Percentiles rank a stretch among this genome's conserved stretches.
Conservation (phyloP, 2,113 vertebrate genomes). For the Hippocampus guttulatus region DNA sequence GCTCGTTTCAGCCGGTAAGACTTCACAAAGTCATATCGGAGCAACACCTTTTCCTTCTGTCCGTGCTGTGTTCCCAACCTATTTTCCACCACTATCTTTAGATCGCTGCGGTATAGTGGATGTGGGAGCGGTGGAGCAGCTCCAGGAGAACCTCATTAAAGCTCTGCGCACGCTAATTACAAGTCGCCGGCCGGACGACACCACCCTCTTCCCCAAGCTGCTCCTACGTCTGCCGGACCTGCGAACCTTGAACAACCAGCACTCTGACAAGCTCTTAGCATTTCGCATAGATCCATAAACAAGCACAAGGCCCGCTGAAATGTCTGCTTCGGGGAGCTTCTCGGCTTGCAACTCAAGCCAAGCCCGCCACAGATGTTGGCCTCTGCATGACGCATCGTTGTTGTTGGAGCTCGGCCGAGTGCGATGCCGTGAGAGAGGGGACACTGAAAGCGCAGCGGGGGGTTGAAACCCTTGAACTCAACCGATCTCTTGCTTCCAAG, state of each 20-base stretch:
- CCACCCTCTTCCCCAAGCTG: conserved; percentile 73
- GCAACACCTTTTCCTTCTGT: background rate
- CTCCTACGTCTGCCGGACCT: conserved; percentile 76
- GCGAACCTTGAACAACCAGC: conserved; percentile 76
- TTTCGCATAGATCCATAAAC: conserved; percentile 76
- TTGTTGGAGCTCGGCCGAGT: conserved; percentile 38
- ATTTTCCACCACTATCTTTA: conserved; percentile 22
- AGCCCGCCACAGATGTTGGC: conserved; percentile 27
- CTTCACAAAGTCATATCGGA: background rate
- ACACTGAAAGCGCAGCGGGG: conserved; percentile 19
- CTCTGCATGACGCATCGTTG: conserved; percentile 45
- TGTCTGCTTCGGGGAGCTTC: conserved; percentile 17
- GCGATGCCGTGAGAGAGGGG: conserved; percentile 12
- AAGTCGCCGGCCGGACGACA: conserved; percentile 68
- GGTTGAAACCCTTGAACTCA: conserved; percentile 32
- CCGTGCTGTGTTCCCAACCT: background rate
- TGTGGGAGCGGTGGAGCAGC: conserved; percentile 68
- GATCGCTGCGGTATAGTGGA: conserved; percentile 74
- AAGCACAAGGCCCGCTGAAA: conserved; percentile 2
- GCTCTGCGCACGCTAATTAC: conserved; percentile 72
- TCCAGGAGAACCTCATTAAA: conserved; percentile 75
- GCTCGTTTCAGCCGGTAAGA: conserved; percentile 76
- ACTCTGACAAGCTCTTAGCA: conserved; percentile 78
- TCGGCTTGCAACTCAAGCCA: conserved; percentile 28
- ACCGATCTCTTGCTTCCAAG: conserved; percentile 50